Conservation (phyloP, 2,113 vertebrate genomes). For the Panthera leo region DNA sequence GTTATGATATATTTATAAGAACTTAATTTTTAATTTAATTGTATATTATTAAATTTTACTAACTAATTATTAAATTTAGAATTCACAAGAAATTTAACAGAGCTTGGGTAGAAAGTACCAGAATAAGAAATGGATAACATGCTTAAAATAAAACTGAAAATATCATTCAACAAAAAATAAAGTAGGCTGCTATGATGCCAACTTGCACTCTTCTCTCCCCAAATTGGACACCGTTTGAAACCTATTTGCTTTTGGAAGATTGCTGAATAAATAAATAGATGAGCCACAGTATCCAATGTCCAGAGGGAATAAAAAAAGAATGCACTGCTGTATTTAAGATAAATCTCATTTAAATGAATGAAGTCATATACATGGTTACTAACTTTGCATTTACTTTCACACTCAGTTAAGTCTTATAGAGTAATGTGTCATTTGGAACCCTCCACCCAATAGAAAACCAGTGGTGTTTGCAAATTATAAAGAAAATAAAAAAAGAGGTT, state of each 20-base stretch:
- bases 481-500: neutral
- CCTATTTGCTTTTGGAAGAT: accelerated
- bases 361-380: neutral
- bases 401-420: neutral
- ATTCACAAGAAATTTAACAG: neutral
- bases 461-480: neutral
- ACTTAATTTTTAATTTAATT: neutral
- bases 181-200: neutral
- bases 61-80: neutral
- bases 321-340: neutral
- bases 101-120: neutral
- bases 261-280: neutral
- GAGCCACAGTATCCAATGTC: neutral
- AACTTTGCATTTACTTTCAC: neutral
- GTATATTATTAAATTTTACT: neutral
- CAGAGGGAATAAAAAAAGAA: neutral
- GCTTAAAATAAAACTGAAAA: neutral
- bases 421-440: neutral
- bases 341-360: neutral
- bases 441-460: neutral
- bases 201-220: neutral
- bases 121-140: neutral
- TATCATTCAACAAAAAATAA: neutral
- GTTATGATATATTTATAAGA: neutral
- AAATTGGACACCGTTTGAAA: neutral